Base-by-base conservation (phyloP, 2,888 invertebrate genomes). In the Trissoscelio sp. region DNA sequence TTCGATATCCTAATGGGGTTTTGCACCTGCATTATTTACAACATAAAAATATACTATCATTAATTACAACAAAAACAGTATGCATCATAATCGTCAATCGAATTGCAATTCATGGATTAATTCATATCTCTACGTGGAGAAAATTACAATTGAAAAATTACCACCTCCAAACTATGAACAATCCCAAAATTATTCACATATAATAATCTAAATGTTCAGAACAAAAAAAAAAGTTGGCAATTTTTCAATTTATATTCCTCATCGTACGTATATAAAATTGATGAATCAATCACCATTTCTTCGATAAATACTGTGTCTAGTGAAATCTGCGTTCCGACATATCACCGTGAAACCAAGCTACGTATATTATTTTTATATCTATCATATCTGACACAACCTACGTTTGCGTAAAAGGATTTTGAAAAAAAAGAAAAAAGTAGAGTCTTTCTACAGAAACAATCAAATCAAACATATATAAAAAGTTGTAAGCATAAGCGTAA, bases 1-100 rank as follows among this genome's bases (percentile, higher is more conserved):
- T 44, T 51, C n/a, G 11, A 55, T 72, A 67, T 73, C 70, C 57
- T 83, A 82, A 46, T 81, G 81, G 83, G 80, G 83, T 81, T 84
- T 83, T 80, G 83, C 53, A 75, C 62, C 34, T 44, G 69, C 70
- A 80, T 82, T 86, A 84, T 85, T 83, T 86, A 86, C 85, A 85
- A 85, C 86, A 82, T 66, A 86, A 86, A 85, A 85, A 85, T 84
- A 86, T 84, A 85, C 81, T 84, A 83, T 85, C 28, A 83, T 79
- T 77, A 81, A 80, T 82, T 64, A 82, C 69, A 86, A 84, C 79
- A 86, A 81, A 84, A 85, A 82, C 81, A 84, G 70, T 83, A 48
- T 60, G 14, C 22, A 77, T 53, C 18, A 37, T 62, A 72, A 72
- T 42, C 12, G 34, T 58, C 48, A 66, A 37, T 67, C 42, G 3